These are phyloP conservation scores for Lepidostoma basale DNA, from an alignment of 1,140 invertebrate genomes.

Conservation along the genomic window DNA sequence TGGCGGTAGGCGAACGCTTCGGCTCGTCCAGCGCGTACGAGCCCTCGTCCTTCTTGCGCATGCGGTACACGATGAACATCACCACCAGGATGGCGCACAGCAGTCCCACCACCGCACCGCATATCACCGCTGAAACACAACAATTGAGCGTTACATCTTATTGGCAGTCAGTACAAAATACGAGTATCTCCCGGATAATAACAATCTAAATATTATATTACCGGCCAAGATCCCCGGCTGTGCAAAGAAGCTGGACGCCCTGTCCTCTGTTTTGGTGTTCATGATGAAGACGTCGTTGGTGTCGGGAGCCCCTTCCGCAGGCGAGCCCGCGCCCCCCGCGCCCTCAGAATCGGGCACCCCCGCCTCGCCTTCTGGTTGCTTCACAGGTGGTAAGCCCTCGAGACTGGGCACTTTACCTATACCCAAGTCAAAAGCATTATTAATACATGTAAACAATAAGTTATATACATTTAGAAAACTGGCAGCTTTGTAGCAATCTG, in stretches of 20 bases:
- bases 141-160: too few species aligned
- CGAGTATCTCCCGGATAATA: background rate
- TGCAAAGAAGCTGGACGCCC: constrained; percentile 88
- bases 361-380: constrained; percentile 29
- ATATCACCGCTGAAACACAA: constrained; percentile 88
- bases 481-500: too few species aligned
- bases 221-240: constrained; percentile 94
- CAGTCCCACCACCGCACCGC: constrained; percentile 95
- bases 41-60: constrained; percentile 99
- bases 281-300: constrained; percentile 73
- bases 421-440: too few species aligned
- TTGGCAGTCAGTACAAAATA: too few species aligned
- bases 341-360: constrained; percentile 40
- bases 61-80: constrained; percentile 99
- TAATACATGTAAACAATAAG: too few species aligned
- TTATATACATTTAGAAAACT: too few species aligned
- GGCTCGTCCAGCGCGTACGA: constrained; percentile 97
- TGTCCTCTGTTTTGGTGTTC: constrained; percentile 79
- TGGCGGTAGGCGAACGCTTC: constrained; percentile 87
- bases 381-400: constrained; percentile 3
- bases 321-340: constrained; percentile 52
- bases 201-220: constrained; percentile 54
- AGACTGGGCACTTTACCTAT: constrained; percentile 30
- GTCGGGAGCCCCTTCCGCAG: constrained; percentile 32
- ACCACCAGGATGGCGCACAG: constrained; percentile 97